Evolutionary conservation across 2,113 vertebrate genomes (phyloP).

Genomic region (Pseudorhombus dupliciocellatus): DNA sequence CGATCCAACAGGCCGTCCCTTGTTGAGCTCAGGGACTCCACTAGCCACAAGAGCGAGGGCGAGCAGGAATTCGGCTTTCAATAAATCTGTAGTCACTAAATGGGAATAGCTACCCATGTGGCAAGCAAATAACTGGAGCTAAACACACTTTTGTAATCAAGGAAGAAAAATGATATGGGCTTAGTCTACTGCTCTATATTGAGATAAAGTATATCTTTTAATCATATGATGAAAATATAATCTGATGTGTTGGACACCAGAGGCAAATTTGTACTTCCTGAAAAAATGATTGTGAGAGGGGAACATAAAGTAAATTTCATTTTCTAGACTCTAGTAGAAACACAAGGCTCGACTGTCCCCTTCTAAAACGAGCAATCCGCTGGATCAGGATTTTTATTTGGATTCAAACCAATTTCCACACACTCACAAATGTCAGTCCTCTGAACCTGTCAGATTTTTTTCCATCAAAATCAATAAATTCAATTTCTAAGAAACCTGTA

Average conservation of each 20-base stretch:
- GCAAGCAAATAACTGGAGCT: background rate
- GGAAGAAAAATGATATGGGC: background rate
- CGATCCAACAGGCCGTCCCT: slow-evolving; percentile 66
- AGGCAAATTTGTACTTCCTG: background rate
- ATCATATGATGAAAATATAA: background rate
- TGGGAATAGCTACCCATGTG: slow-evolving; percentile 19
- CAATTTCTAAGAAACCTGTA: no score
- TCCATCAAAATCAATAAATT: background rate
- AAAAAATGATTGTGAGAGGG: background rate
- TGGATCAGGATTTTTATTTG: background rate
- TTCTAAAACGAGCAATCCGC: no score
- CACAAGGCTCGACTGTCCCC: background rate
- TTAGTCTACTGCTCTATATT: background rate
- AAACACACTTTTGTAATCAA: background rate
- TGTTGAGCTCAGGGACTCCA: slow-evolving; percentile 64
- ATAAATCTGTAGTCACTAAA: slow-evolving; percentile 3
- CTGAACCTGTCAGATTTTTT: no score
- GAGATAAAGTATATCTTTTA: background rate
- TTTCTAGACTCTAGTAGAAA: background rate
- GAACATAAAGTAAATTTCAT: slow-evolving; percentile 12
- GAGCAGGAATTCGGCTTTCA: slow-evolving; percentile 35
- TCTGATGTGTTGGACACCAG: background rate
- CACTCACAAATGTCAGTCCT: no score
- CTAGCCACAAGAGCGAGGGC: slow-evolving; percentile 40
- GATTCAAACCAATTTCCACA: no score